Conservation (phyloP, 2,113 vertebrate genomes). For the Beaufortia kweichowensis region DNA sequence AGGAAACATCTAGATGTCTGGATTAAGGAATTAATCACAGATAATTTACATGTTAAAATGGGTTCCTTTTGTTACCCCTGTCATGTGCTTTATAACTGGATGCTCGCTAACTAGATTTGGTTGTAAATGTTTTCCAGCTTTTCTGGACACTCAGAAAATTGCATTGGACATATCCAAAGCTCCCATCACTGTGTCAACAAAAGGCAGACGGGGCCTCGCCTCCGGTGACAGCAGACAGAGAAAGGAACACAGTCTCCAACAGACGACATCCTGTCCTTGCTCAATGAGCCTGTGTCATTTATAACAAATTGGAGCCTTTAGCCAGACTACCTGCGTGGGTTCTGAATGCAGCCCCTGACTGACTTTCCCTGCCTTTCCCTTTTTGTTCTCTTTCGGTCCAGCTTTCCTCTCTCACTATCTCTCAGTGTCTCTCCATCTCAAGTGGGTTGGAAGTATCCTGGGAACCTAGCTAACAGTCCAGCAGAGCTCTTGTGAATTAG, state of each 20-base stretch:
- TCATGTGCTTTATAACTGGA: constrained; percentile 32
- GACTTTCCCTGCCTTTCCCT: constrained; percentile 28
- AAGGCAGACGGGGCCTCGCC: constrained; percentile 43
- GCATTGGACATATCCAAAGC: constrained; percentile 36
- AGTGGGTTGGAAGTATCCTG: constrained; percentile 58
- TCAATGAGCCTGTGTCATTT: constrained; percentile 57
- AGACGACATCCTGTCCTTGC: constrained; percentile 49
- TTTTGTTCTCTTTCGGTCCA: constrained; percentile 47
- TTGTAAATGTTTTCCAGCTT: constrained; percentile 48
- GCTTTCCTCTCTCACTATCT: constrained; percentile 46
- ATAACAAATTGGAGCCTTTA: constrained; percentile 58
- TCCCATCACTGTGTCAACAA: constrained; percentile 48
- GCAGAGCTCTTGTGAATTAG: constrained; percentile 59
- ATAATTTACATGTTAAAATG: constrained; percentile 52
- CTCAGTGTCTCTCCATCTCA: constrained; percentile 45
- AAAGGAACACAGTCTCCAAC: constrained; percentile 33
- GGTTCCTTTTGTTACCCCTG: constrained; percentile 15
- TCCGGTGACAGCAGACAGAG: constrained; percentile 35
- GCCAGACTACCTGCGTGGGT: constrained; percentile 56
- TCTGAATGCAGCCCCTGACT: constrained; percentile 53
- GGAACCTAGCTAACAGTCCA: constrained; percentile 57
- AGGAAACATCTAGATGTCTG: constrained; percentile 20
- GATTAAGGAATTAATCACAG: constrained; percentile 48
- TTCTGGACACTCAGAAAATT: constrained; percentile 41
- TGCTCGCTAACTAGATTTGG: constrained; percentile 44